Evolutionary conservation across 2,888 invertebrate genomes (phyloP), one percentile per base, ranked within the genome.

Genomic region (Hyalella azteca): DNA sequence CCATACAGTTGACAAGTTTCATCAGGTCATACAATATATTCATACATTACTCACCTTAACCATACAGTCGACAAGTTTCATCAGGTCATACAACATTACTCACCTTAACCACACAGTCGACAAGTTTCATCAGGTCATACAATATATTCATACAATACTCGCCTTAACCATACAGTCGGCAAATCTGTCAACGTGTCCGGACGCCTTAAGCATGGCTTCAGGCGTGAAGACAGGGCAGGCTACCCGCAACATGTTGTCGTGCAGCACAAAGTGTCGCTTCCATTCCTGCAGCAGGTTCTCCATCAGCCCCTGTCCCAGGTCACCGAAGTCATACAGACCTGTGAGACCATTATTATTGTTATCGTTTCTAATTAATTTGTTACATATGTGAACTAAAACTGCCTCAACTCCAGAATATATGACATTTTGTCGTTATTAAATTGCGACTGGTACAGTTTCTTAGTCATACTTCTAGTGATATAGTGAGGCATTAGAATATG

Each of bases 141-240:
- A 3, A 11, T 22, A 32, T 4, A n/a, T n/a, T n/a, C n/a, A n/a
- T n/a, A n/a, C 3, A 22, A 4, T 3, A 15, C 19, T 29, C 26
- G 81, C 99, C 88, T 99, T 99, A 0, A 98, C 98, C 99, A 99
- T 99, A 81, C 96, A 92, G 90, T 99, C 99, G 75, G 98, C 97
- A 90, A 99, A 99, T 80, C 98, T 91, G 86, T 99, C 99, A 0
- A 99, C 98, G 89, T 99, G 99, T 0, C 99, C 99, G 7, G 98
- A 99, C 26, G 99, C 97, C 87, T 97, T 97, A 11, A 99, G 90
- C 1, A 99, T 98, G 15, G 95, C 92, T 87, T 99, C 99, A 0
- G 98, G 99, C 0, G 99, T 99, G 78, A 99, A 89, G 87, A 98
- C 95, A 0, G 98, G 96, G 87, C 98, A 98, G 87, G 98, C 98